Conservation (phyloP, 2,888 invertebrate species). For the Meta bourneti region DNA sequence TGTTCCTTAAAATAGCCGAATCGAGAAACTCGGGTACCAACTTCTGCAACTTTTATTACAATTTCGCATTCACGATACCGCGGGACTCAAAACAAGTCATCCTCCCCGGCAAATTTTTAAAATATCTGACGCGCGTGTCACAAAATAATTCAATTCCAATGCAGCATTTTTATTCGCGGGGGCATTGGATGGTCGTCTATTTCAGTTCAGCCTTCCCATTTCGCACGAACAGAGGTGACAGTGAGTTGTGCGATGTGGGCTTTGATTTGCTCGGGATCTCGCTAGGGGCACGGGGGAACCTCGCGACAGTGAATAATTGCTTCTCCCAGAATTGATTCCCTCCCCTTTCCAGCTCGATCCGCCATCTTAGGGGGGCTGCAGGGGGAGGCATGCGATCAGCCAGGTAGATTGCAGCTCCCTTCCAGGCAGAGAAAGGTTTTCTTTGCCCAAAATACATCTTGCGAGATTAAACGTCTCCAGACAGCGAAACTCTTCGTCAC, state of each 20-base stretch:
- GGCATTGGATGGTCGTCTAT: slow-evolving; percentile 9
- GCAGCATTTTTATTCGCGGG: neutral
- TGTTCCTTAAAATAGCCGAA: too few species aligned
- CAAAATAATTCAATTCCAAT: neutral
- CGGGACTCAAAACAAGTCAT: neutral
- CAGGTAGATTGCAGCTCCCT: slow-evolving; percentile 70
- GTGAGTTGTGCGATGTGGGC: slow-evolving; percentile 69
- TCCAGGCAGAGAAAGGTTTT: slow-evolving; percentile 57
- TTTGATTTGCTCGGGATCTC: slow-evolving; percentile 67
- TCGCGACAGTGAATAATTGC: slow-evolving; percentile 72
- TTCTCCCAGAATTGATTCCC: slow-evolving; percentile 66
- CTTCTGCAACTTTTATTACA: too few species aligned
- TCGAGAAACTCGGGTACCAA: too few species aligned
- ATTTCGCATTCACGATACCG: too few species aligned
- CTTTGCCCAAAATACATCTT: slow-evolving; percentile 75
- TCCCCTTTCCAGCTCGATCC: slow-evolving; percentile 41
- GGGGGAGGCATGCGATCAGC: slow-evolving; percentile 12
- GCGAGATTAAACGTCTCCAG: slow-evolving; percentile 71
- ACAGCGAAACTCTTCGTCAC: slow-evolving; percentile 73
- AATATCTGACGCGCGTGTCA: neutral
- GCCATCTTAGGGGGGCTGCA: slow-evolving; percentile 10
- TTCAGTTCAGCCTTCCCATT: neutral
- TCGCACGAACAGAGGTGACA: slow-evolving; percentile 44
- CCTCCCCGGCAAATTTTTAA: neutral
- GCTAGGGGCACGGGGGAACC: neutral